Evolutionary conservation across 2,797 vertebrate genomes (phyloP), one percentile per base, ranked within the genome.

Genomic region (Scomberomorus guttatus): DNA sequence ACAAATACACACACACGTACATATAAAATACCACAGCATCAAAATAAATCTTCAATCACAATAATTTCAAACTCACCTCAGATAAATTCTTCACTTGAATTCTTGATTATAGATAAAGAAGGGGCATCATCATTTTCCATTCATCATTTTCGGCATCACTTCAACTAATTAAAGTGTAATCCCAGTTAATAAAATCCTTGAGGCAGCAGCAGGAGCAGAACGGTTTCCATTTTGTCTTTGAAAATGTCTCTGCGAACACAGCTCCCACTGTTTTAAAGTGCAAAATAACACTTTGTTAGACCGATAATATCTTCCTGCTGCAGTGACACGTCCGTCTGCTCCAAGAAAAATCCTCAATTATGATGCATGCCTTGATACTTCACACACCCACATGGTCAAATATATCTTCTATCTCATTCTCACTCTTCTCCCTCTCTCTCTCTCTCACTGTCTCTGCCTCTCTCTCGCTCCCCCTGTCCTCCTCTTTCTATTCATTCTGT

Each of bases 331-430:
- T 84, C 83, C 87, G 55, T 80, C 82, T 83, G 85, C 87, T 86
- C 89, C 60, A 37, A 78, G 76, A 89, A 79, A 80, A 75, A 87
- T 82, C 84, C 74, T 91, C 87, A 85, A 82, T 90, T 87, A 82
- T 89, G 89, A 92, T 91, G 90, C 89, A 88, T 90, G 86, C 84
- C 86, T 87, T 79, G 84, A 80, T 85, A 78, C 88, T 93, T 90
- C 87, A 87, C 90, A 93, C 91, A 89, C 93, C 91, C 93, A 92
- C 92, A 86, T 68, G 48, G 81, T 87, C 89, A 91, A 90, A 91
- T 90, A 89, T 89, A 92, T 91, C 77, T 81, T 79, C 79, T 75
- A 65, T 85, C 77, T 82, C 69, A 68, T 82, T 87, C 82, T 75
- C 77, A 57, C 84, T 86, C 80, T 74, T 77, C 74, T 37, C 22